phyloP scores from a whole-genome alignment of 1,140 invertebrate genomes.

The Zaprionus camerounensis region DNA sequence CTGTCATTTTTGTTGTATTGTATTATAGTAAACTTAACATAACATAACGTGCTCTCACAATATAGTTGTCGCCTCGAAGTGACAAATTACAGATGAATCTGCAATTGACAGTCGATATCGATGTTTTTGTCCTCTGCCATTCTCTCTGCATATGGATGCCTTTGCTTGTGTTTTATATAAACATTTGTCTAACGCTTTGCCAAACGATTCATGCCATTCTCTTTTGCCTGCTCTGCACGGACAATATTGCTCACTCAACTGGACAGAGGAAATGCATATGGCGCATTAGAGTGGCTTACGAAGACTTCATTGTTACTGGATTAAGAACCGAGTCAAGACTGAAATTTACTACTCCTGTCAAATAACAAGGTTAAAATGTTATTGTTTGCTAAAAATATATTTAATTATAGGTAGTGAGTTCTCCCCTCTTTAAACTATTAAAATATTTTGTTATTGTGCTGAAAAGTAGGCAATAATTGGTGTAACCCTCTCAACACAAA shows the following conservation, averaged over 20 bases:
- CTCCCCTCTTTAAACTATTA: not conserved
- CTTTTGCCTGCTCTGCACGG: slow-evolving; percentile 11
- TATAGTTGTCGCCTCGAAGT: not conserved
- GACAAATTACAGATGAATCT: not conserved
- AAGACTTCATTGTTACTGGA: not conserved
- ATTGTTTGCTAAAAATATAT: too few species aligned
- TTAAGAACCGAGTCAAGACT: not conserved
- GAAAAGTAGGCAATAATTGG: slow-evolving; percentile 27
- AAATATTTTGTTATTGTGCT: not conserved
- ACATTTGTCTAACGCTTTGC: slow-evolving; percentile 50
- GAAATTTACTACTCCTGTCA: too few species aligned
- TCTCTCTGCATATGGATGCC: not conserved
- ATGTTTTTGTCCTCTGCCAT: not conserved
- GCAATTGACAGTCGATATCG: slow-evolving; percentile 1
- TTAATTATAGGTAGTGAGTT: too few species aligned
- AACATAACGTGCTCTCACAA: slow-evolving; percentile 11
- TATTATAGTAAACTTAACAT: slow-evolving; percentile 7
- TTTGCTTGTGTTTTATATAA: slow-evolving; percentile 19
- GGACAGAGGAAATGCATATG: not conserved
- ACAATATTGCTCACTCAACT: not conserved
- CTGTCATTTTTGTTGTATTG: not conserved
- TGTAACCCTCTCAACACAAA: not conserved
- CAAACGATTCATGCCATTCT: slow-evolving; percentile 17
- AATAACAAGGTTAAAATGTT: too few species aligned
- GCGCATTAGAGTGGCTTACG: not conserved